Percentiles rank a stretch among this genome's conserved stretches.
Conservation (phyloP, 2,888 invertebrate genomes). For the Thumatha senex region DNA sequence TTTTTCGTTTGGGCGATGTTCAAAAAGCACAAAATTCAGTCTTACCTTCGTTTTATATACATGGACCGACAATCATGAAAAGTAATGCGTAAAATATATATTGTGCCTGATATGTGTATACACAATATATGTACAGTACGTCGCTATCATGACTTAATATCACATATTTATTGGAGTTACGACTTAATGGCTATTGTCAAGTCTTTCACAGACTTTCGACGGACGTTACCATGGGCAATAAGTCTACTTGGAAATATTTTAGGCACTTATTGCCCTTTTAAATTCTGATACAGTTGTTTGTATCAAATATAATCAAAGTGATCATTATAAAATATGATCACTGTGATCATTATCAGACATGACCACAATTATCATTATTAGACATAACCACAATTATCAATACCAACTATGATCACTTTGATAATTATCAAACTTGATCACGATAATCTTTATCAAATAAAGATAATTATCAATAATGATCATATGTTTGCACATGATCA, state of each 20-base stretch:
- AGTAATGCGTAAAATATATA: conserved; percentile 25
- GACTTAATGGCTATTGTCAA: conserved; percentile 48
- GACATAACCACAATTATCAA: too few species aligned
- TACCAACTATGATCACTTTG: too few species aligned
- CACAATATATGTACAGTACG: conserved; percentile 30
- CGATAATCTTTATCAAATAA: too few species aligned
- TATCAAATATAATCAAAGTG: conserved; percentile 17
- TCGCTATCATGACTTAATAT: conserved; percentile 50
- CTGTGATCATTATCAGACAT: not conserved
- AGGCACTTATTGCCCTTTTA: conserved; percentile 21
- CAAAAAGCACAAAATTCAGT: conserved; percentile 58
- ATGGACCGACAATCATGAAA: conserved; percentile 55
- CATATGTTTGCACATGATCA: too few species aligned
- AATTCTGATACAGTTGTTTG: conserved; percentile 7
- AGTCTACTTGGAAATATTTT: conserved; percentile 29
- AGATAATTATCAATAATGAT: too few species aligned
- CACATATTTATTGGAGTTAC: conserved; percentile 53
- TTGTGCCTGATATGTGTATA: conserved; percentile 42
- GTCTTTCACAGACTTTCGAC: conserved; percentile 40
- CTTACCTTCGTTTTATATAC: conserved; percentile 74
- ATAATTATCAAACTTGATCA: too few species aligned
- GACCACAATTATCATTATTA: too few species aligned
- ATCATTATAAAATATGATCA: conserved; percentile 10
- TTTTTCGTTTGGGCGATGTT: conserved; percentile 31
- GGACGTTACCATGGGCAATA: conserved; percentile 42